Percentiles rank a stretch among this genome's conserved stretches.
Evolutionary conservation across 2,113 vertebrate genomes (phyloP).

Genomic region (Scomber colias): DNA sequence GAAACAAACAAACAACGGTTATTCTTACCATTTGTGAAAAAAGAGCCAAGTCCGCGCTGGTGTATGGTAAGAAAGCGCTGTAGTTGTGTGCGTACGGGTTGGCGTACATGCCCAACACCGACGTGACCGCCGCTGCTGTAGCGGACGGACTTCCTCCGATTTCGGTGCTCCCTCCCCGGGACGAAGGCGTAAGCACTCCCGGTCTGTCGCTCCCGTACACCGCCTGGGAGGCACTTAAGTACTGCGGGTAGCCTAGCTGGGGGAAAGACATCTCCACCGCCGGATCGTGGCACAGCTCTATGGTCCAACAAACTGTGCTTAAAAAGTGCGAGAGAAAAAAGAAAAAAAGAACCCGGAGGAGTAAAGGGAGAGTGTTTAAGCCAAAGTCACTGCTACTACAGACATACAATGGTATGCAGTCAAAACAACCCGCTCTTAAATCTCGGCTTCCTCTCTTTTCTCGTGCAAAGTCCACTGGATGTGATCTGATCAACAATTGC

Average conservation of each 20-base stretch:
- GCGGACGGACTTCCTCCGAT: conserved; percentile 89
- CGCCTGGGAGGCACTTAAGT: conserved; percentile 93
- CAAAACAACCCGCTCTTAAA: conserved; percentile 84
- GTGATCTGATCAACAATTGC: conserved; percentile 97
- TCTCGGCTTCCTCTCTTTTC: conserved; percentile 80
- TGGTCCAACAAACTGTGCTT: conserved; percentile 71
- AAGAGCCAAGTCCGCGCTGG: conserved; percentile 93
- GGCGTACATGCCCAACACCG: conserved; percentile 96
- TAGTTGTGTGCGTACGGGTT: conserved; percentile 95
- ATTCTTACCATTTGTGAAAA: conserved; percentile 97
- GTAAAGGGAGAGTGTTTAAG: conserved; percentile 62
- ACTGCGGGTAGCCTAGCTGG: conserved; percentile 97
- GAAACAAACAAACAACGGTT: background rate
- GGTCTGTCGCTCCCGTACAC: conserved; percentile 92
- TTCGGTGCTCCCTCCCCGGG: conserved; percentile 89
- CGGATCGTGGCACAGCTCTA: conserved; percentile 58
- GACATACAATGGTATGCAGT: conserved; percentile 76
- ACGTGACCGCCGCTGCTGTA: conserved; percentile 89
- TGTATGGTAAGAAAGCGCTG: conserved; percentile 97
- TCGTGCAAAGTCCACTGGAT: conserved; percentile 92
- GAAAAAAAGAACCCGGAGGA: conserved; percentile 52
- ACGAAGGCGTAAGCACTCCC: conserved; percentile 89
- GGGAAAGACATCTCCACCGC: conserved; percentile 94
- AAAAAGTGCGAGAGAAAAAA: conserved; percentile 34
- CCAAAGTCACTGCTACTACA: conserved; percentile 63